A percentile compares a stretch with the other conserved stretches of the same genome.
These are phyloP conservation scores for Dicycla oo DNA, from an alignment of 2,888 invertebrate genomes.

Conservation along the genomic window DNA sequence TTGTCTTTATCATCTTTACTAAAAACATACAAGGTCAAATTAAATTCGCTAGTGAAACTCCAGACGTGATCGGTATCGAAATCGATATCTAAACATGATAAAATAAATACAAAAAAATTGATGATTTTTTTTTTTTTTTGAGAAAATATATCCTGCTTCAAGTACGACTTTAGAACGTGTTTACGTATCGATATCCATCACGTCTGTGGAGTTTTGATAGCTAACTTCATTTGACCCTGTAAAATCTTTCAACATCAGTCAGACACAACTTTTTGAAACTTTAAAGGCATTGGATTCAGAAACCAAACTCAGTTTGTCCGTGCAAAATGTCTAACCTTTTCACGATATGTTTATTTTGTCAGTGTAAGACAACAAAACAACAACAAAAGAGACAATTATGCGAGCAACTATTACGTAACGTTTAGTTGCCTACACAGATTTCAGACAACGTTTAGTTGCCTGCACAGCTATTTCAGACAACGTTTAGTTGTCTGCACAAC, in stretches of 20 bases:
- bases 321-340: neutral
- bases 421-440: neutral
- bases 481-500: neutral
- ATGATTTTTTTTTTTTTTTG: neutral
- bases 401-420: neutral
- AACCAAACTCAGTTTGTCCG: neutral
- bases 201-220: too few species aligned
- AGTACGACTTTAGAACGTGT: neutral
- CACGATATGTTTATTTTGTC: neutral
- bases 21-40: neutral
- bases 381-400: neutral
- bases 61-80: neutral
- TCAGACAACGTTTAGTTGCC: neutral
- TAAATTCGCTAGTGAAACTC: neutral
- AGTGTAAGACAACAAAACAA: neutral
- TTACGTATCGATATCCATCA: too few species aligned
- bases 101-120: neutral
- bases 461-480: too few species aligned
- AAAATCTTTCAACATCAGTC: constrained; percentile 1
- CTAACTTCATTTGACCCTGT: neutral
- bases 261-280: neutral
- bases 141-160: too few species aligned
- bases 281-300: neutral
- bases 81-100: too few species aligned
- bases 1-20: constrained; percentile 12